Base-by-base conservation (phyloP, 2,797 vertebrate species). In the Sarcophilus harrisii region DNA sequence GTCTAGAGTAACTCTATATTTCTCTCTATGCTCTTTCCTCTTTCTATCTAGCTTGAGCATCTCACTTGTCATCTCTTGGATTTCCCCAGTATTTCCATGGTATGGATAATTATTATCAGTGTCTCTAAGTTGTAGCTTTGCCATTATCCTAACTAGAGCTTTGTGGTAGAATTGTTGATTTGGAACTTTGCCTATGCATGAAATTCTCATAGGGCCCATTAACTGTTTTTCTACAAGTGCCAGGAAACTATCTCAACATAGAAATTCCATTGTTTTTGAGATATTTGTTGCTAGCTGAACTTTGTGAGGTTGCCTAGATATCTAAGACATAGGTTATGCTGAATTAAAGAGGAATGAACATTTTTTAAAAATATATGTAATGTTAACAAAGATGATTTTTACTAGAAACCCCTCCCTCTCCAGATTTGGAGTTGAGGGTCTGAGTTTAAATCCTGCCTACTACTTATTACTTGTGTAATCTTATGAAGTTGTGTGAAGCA, bases 201-300 rank as follows among this genome's bases (percentile, higher is more conserved):
- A 13, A 92, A 95, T 81, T 90, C 96, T 95, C 92, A 12, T 38
- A 94, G 57, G 92, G 94, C 95, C 94, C 94, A 91, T 97, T 97
- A 97, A 90, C 49, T 66, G 24, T 91, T 93, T 94, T 92, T 58
- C 57, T 92, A 30, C 81, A 95, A 57, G 27, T 58, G 93, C 38
- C 45, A 54, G 95, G 94, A 90, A 91, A 81, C 38, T 27, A 91
- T n/a, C 92, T 93, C 55, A 81, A 55, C 32, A 90, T 60, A 90
- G 58, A 93, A 18, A 91, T 96, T 91, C 89, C 14, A 11, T 94
- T 96, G 91, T 94, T 96, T 97, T 95, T 91, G 29, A 95, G 81
- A 54, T 57, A 94, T 14, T 57, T 66, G 16, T 28, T 38, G 45
- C 62, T 91, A 49, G 62, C 92, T 30, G 57, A 94, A 59, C 29